Conservation (phyloP, 2,888 invertebrate species). For the Drosophila sordidula region DNA sequence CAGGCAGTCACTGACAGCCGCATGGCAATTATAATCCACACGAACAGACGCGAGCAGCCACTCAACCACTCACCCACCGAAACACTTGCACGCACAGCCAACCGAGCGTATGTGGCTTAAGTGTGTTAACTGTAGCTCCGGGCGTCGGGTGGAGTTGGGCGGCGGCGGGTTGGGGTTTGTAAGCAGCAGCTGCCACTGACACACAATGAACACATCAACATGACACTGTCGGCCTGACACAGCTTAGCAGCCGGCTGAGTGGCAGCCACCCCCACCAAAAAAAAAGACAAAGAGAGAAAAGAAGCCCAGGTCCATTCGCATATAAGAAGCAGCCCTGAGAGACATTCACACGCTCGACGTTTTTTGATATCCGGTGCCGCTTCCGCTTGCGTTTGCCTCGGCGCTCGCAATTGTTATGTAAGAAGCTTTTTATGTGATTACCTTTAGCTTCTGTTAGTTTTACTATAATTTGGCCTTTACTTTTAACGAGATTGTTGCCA, state of each 20-base stretch:
- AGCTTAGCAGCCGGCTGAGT: conserved; percentile 69
- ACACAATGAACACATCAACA: conserved; percentile 80
- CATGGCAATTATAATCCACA: conserved; percentile 81
- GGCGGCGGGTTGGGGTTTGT: neutral
- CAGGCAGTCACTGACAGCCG: conserved; percentile 76
- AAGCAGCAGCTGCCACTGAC: conserved; percentile 74
- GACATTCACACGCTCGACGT: conserved; percentile 66
- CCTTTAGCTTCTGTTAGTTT: conserved; percentile 80
- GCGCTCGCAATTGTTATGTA: conserved; percentile 72
- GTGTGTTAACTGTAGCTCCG: conserved; percentile 67
- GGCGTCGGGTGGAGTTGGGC: conserved; percentile 11
- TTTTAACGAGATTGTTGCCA: conserved; percentile 78
- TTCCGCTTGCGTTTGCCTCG: conserved; percentile 18
- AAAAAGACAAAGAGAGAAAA: neutral
- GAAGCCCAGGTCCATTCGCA: conserved; percentile 24
- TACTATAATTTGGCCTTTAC: conserved; percentile 78
- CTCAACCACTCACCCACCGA: conserved; percentile 26
- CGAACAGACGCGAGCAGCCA: conserved; percentile 51
- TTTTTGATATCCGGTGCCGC: conserved; percentile 74
- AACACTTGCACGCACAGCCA: conserved; percentile 44
- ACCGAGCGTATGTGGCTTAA: conserved; percentile 63
- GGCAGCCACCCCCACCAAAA: conserved; percentile 18
- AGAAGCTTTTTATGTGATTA: conserved; percentile 80
- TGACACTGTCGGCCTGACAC: conserved; percentile 76
- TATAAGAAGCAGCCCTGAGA: conserved; percentile 25